Evolutionary conservation across 2,797 vertebrate genomes (phyloP), one percentile per base, ranked within the genome.

Genomic region (Myotis vivesi): DNA sequence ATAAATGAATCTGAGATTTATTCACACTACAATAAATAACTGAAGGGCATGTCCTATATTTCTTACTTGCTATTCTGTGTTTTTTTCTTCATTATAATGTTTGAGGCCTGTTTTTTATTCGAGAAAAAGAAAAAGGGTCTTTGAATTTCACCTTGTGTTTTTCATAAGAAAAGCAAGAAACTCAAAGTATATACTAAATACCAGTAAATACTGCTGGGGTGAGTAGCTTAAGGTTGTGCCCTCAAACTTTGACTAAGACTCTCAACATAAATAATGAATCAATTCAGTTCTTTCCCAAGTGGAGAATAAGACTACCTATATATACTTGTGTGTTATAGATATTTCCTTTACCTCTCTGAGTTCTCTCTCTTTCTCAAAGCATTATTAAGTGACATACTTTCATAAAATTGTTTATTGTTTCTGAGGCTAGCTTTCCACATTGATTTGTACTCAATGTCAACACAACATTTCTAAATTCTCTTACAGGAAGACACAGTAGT

Each of bases 81-180:
- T 86, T 75, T 75, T 5, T 8, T 90, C 66, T 69, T 55, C 4
- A 55, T 89, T 92, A 49, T 87, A 85, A 93, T 80, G 11, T 91
- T 89, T 51, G 36, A 87, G 30, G 33, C 9, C 46, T 84, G 36
- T 4, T 71, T 79, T 64, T 75, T 77, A 6, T 94, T 85, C 71
- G 33, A 89, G 69, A 68, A 71, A 85, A 69, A 68, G 19, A 49
- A 68, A 91, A 77, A 41, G 22, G 22, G 68, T 62, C 46, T 91
- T 95, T 93, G 59, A 95, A 89, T 5, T 84, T 30, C 2, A 71
- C 76, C 53, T 95, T 94, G 36, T 73, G 53, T 3, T 71, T 97
- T 89, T 87, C 44, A 30, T 6, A 71, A 62, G 38, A 76, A 92
- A 93, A 92, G 20, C 25, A 33, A 87, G 41, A 93, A 90, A 92